Conservation (phyloP, 2,797 vertebrate species). For the Channa striata region DNA sequence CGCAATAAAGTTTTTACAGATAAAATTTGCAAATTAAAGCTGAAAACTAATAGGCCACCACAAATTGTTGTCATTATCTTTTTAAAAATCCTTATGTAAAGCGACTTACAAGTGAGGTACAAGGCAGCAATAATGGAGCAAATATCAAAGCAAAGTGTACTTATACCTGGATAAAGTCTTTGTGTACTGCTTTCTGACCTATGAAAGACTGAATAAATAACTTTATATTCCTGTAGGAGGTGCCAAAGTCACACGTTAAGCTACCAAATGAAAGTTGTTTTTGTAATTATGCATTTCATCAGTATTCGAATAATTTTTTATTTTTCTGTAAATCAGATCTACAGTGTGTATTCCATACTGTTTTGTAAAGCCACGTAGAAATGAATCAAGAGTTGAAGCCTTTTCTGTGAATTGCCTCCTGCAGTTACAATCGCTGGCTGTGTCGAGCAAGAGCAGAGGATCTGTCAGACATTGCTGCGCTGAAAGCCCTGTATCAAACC, state of each 20-base stretch:
- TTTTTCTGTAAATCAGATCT: neutral
- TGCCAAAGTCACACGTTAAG: neutral
- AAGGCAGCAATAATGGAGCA: too few relatives aligned
- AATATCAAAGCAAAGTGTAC: too few relatives aligned
- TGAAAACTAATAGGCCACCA: neutral
- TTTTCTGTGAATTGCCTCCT: constrained; percentile 17
- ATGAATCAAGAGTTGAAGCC: neutral
- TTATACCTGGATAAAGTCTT: neutral
- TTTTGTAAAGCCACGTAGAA: neutral
- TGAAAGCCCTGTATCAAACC: constrained; percentile 97
- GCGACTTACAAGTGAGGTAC: too few relatives aligned
- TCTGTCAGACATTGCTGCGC: constrained; percentile 95
- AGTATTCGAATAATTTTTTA: neutral
- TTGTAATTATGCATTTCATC: neutral
- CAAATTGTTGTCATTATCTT: too few relatives aligned
- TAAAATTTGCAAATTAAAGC: too few relatives aligned
- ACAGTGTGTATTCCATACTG: neutral
- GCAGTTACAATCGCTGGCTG: constrained; percentile 96
- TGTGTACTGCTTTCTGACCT: too few relatives aligned
- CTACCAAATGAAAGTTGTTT: neutral
- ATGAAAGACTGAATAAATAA: neutral
- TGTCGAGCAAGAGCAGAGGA: constrained; percentile 96
- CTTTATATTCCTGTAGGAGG: neutral
- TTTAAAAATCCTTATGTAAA: too few relatives aligned
- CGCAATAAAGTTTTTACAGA: too few relatives aligned